Evolutionary conservation across 2,113 vertebrate species (phyloP), one percentile per base, ranked within the genome.

Genomic region (Lathamus discolor): DNA sequence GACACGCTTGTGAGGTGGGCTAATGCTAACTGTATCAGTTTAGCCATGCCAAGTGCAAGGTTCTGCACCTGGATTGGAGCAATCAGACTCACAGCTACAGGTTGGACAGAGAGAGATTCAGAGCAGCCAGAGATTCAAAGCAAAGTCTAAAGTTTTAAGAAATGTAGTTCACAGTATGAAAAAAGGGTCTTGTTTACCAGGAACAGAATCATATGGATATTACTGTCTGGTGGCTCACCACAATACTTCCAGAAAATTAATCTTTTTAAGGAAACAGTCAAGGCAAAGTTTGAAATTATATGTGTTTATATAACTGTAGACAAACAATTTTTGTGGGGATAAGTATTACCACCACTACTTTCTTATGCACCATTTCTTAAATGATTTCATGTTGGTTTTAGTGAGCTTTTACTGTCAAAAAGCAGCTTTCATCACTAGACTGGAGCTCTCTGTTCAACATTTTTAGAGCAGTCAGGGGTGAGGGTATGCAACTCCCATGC

Each of bases 391-490:
- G 81, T 90, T 97, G 63, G 66, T 97, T 97, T 97, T 95, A 84
- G 76, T 75, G 54, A 92, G 70, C 4, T 67, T 96, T 95, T 88
- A 52, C 96, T 91, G 84, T 97, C 86, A 92, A 94, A 97, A 95
- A 72, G 2, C 73, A 95, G 76, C 93, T 98, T 98, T 98, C 97
- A 97, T 96, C 97, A 95, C 96, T 51, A 94, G 85, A 76, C 80
- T 91, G 90, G 90, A 90, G 93, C 73, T 74, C 96, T 97, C 80
- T 90, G 68, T 98, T 98, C 96, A 85, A 97, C 96, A 96, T 95
- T 98, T 98, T 98, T 98, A 96, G 98, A 97, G 97, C 97, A 97
- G 97, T 97, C 96, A 90, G 97, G 95, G 96, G 92, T 93, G 89
- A 97, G 95, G 62, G 70, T 90, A 85, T 87, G 73, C 77, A 87